Evolutionary conservation across 2,113 vertebrate genomes (phyloP).

Genomic region (Corythornis vintsioides): DNA sequence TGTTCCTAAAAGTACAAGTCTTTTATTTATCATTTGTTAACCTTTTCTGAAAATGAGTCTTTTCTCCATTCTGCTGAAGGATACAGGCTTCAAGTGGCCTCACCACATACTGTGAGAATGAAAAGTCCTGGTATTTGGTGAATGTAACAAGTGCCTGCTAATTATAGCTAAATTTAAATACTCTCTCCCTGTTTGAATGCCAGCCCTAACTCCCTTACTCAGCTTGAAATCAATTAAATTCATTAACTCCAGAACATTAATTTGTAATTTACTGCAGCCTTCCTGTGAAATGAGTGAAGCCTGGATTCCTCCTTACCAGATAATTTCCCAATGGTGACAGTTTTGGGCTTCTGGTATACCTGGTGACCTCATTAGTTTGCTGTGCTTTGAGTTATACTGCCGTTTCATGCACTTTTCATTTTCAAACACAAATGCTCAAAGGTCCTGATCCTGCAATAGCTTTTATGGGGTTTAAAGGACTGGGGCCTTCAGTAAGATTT

Average conservation of each 20-base stretch:
- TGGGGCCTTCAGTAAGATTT: neutral
- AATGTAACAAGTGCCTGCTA: neutral
- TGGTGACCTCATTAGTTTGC: neutral
- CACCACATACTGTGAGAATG: neutral
- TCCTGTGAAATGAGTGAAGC: neutral
- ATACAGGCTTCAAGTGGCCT: neutral
- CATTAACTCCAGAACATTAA: slow-evolving; percentile 44
- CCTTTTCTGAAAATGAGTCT: neutral
- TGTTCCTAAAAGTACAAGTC: neutral
- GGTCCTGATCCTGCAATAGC: neutral
- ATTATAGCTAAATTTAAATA: slow-evolving; percentile 3
- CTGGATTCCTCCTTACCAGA: neutral
- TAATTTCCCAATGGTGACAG: neutral
- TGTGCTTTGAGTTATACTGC: neutral
- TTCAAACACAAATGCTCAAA: neutral
- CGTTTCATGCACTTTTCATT: neutral
- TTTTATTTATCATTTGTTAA: neutral
- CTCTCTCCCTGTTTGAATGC: neutral
- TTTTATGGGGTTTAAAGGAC: neutral
- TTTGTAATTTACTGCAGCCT: slow-evolving; percentile 6
- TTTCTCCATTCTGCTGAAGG: neutral
- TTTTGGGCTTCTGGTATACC: neutral
- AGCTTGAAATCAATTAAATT: slow-evolving; percentile 48
- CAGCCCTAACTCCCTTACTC: slow-evolving; percentile 2
- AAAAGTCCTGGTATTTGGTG: neutral